Base-by-base conservation (phyloP, 2,888 invertebrate genomes). In the Catocala fraxini region DNA sequence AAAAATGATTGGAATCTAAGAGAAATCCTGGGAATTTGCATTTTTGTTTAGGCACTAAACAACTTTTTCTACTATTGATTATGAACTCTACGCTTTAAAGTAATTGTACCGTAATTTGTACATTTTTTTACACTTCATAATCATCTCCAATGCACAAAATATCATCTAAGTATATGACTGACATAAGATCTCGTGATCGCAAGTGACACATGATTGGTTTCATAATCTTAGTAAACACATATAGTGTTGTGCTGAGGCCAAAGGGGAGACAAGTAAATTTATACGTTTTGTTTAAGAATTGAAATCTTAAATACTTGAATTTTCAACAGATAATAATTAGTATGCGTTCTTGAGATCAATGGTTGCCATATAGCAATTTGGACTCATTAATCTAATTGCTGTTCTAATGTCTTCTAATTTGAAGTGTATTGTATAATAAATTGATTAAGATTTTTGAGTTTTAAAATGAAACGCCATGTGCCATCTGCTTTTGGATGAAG, bases 1-100 rank as follows among this genome's bases (percentile, higher is more conserved):
- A 65, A 25, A 53, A 13, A 63, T 25, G 15, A 54, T 45, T 7
- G 41, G 43, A 5, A 65, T 45, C 5, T 60, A 64, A 55, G 10
- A 51, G 7, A 15, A 51, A 45, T 42, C 51, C 51, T 35, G 43
- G 42, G 12, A 57, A 51, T 51, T 51, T 57, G n/a, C 51, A 57
- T 35, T 11, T 11, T 39, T 55, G 55, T 4, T 6, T 10, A 1
- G 55, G 55, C 15, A 15, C 12, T 12, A 55, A 39, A 7, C 12
- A 39, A 33, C 55, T 55, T 55, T 55, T 55, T n/a, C 47, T 39
- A 12, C 15, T 13, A 13, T 55, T 55, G 9, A 55, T 9, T 47
- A 55, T 10, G 11, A 55, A 55, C 0, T 47, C 55, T 39, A 55
- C 11, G 6, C 15, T 45, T 39, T 55, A 7, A 7, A 55, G n/a